Percentiles rank a stretch among this genome's conserved stretches.
phyloP scores from a whole-genome alignment of 1,140 invertebrate genomes.

The Megalopta genalis region DNA sequence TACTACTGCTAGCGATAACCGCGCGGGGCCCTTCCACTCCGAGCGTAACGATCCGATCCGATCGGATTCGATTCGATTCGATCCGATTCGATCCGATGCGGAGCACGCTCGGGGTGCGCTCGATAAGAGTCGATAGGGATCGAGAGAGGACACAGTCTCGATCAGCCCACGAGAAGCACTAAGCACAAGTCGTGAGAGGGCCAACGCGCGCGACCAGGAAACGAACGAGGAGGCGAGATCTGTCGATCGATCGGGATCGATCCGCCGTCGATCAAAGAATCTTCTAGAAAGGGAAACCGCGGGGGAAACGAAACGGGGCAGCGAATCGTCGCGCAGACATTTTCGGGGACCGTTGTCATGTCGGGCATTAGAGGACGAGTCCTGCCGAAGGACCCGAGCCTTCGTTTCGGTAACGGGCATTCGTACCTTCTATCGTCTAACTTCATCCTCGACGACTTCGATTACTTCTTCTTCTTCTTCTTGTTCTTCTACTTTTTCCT shows the following conservation, averaged over 20 bases:
- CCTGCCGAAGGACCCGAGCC: slow-evolving; percentile 37
- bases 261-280: no score
- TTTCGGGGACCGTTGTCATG: slow-evolving; percentile 29
- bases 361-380: slow-evolving; percentile 59
- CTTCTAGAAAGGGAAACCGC: no score
- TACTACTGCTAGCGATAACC: slow-evolving; percentile 82
- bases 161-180: slow-evolving; percentile 43
- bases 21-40: slow-evolving; percentile 71
- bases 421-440: slow-evolving; percentile 48
- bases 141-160: slow-evolving; percentile 24
- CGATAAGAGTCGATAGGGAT: not conserved
- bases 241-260: slow-evolving; percentile 28
- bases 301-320: slow-evolving; percentile 5
- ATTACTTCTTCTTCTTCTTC: slow-evolving; percentile 6
- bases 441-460: not conserved
- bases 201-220: slow-evolving; percentile 65
- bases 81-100: slow-evolving; percentile 3
- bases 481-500: not conserved
- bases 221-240: slow-evolving; percentile 39
- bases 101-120: not conserved
- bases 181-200: slow-evolving; percentile 57
- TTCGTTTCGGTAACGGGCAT: slow-evolving; percentile 51
- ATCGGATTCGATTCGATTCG: slow-evolving; percentile 24
- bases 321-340: slow-evolving; percentile 29
- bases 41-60: slow-evolving; percentile 47